These are phyloP conservation scores for Meandrusa payeni DNA, from an alignment of 2,888 invertebrate genomes.

Conservation along the genomic window DNA sequence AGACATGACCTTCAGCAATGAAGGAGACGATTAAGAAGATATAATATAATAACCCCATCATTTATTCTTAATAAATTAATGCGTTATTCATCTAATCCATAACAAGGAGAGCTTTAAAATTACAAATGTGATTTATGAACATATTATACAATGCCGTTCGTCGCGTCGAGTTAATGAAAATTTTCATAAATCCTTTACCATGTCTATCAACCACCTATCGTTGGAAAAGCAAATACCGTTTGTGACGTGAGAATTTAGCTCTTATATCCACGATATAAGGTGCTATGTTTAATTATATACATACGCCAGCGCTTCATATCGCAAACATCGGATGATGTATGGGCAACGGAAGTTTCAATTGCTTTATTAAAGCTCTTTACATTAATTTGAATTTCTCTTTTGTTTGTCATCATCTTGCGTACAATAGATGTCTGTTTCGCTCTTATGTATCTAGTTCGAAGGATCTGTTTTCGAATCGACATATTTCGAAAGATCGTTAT, in stretches of 20 bases:
- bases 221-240: too few species aligned
- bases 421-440: constrained; percentile 1
- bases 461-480: too few species aligned
- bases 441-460: not conserved
- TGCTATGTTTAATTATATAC: not conserved
- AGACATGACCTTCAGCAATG: too few species aligned
- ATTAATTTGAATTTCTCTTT: constrained; percentile 39
- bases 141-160: not conserved
- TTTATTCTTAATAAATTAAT: too few species aligned
- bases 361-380: constrained; percentile 50
- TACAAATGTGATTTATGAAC: constrained; percentile 4
- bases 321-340: constrained; percentile 30
- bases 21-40: too few species aligned
- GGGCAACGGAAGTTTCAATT: constrained; percentile 59
- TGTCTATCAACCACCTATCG: constrained; percentile 9
- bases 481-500: too few species aligned
- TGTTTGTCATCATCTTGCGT: constrained; percentile 27
- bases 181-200: constrained; percentile 16
- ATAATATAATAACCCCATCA: too few species aligned
- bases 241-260: constrained; percentile 3
- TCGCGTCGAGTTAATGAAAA: constrained; percentile 7
- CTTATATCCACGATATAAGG: constrained; percentile 1
- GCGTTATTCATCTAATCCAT: too few species aligned
- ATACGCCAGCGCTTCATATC: constrained; percentile 12
- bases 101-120: too few species aligned